Evolutionary conservation across 2,888 invertebrate genomes (phyloP).

Genomic region (Melanophora roralis): DNA sequence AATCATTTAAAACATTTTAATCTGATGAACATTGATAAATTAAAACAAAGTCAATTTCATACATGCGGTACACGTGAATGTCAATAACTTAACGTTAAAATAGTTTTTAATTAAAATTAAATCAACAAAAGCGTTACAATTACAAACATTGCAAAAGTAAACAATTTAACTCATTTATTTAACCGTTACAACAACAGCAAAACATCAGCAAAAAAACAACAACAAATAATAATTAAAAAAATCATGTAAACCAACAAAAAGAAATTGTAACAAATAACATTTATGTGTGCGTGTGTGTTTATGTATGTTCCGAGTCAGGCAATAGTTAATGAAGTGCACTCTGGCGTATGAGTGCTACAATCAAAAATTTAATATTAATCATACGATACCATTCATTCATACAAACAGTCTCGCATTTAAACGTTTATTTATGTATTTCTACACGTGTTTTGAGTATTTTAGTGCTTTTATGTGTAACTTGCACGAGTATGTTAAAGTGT

Average conservation of each 20-base stretch:
- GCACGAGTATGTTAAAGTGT: background rate
- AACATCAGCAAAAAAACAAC: too few species aligned
- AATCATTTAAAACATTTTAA: background rate
- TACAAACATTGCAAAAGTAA: background rate
- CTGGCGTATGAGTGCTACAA: conserved; percentile 44
- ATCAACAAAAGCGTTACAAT: conserved; percentile 4
- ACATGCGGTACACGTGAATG: background rate
- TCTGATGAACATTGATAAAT: background rate
- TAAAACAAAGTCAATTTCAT: background rate
- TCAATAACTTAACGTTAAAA: conserved; percentile 1
- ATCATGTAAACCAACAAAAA: background rate
- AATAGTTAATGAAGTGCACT: conserved; percentile 46
- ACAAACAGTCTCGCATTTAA: background rate
- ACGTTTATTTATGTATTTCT: background rate
- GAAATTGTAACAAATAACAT: background rate
- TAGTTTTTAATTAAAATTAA: conserved; percentile 32
- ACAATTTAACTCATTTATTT: background rate
- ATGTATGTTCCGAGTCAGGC: background rate
- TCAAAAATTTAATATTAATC: conserved; percentile 46
- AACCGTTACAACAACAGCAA: background rate
- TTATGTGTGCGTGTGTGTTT: background rate
- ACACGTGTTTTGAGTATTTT: background rate
- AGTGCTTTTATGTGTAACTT: background rate
- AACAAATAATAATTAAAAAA: background rate
- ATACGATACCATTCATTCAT: background rate